A percentile compares a stretch with the other conserved stretches of the same genome.
phyloP scores from a whole-genome alignment of 2,888 invertebrate genomes.

The Phanerotoma sp. region DNA sequence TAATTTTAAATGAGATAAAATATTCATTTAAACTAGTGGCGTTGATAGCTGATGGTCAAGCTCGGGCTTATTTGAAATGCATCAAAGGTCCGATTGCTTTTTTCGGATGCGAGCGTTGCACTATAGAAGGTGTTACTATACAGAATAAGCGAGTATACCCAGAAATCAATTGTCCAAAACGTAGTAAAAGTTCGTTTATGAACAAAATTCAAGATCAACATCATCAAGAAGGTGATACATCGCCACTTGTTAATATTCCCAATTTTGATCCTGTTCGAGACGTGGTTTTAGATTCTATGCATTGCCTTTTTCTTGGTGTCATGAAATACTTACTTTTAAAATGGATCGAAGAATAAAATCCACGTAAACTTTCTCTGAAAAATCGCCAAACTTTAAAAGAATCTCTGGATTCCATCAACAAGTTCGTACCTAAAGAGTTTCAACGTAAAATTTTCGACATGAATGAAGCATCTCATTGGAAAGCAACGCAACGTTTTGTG shows the following conservation, averaged over 20 bases:
- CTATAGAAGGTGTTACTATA: slow-evolving; percentile 2
- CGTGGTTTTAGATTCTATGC: slow-evolving; percentile 17
- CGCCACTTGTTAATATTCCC: slow-evolving; percentile 14
- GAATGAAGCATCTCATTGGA: slow-evolving; percentile 26
- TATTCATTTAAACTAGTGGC: slow-evolving; percentile 2
- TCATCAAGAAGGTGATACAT: slow-evolving; percentile 1
- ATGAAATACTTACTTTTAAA: slow-evolving; percentile 18
- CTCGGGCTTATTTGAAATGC: slow-evolving; percentile 8
- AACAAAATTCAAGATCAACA: slow-evolving; percentile 19
- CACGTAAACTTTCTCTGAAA: not conserved
- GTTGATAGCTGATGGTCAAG: slow-evolving; percentile 7
- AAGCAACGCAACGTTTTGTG: slow-evolving; percentile 35
- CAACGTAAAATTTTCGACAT: slow-evolving; percentile 33
- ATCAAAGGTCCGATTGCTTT: slow-evolving; percentile 15
- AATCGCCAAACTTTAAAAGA: slow-evolving; percentile 4
- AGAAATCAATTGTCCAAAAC: slow-evolving; percentile 19
- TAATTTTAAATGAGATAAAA: not conserved
- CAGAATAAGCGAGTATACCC: not conserved
- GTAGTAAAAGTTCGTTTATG: slow-evolving; percentile 24
- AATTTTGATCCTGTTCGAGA: slow-evolving; percentile 21
- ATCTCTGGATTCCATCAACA: slow-evolving; percentile 1
- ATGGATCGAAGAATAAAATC: not conserved
- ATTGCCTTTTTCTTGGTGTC: slow-evolving; percentile 3
- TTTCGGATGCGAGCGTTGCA: slow-evolving; percentile 15
- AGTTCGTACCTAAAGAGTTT: slow-evolving; percentile 31